Base-by-base conservation (phyloP, 2,888 invertebrate genomes). In the Philereme transversata region DNA sequence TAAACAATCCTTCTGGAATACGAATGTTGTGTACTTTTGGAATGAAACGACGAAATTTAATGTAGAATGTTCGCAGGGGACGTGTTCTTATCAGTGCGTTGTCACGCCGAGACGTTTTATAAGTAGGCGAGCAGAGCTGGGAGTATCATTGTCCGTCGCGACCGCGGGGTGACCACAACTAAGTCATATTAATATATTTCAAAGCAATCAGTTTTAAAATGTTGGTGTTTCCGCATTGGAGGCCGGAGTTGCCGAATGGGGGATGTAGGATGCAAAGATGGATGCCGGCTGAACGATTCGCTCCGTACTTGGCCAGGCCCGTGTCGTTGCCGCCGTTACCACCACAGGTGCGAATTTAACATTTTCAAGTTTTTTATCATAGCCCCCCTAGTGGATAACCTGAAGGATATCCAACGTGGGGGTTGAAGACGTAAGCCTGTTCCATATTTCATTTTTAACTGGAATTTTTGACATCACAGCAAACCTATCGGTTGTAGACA, bases 151-250 rank as follows among this genome's bases (percentile, higher is more conserved):
- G 81, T 81, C 79, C 80, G 79, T 78, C 75, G 75, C 77, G 82
- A 82, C 74, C 81, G 81, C 84, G 82, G 75, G 75, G 81, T 87
- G 88, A 84, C 85, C 86, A 83, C 79, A 78, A 63, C 76, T 69
- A 34, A 50, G 43, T 10, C 36, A 36, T 41, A 34, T 52, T 44
- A 38, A 4, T 22, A 5, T 35, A 34, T 40, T 22, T 8, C 5
- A 48, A 46, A 34, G 51, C 38, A 43, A 50, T n/a, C 43, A 36
- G 53, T 74, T 69, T 67, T 63, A 61, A 81, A 75, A 92, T 93
- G 93, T 86, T 92, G 77, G 86, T 90, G 79, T 90, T 87, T 82
- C 91, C 92, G 74, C 87, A 87, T 75, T 88, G 90, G 86, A 84
- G 87, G 64, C 79, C 85, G 62, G 87, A 87, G 61, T 68, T 86